Evolutionary conservation across 2,797 vertebrate genomes (phyloP), one percentile per base, ranked within the genome.

Genomic region (Coluber constrictor): DNA sequence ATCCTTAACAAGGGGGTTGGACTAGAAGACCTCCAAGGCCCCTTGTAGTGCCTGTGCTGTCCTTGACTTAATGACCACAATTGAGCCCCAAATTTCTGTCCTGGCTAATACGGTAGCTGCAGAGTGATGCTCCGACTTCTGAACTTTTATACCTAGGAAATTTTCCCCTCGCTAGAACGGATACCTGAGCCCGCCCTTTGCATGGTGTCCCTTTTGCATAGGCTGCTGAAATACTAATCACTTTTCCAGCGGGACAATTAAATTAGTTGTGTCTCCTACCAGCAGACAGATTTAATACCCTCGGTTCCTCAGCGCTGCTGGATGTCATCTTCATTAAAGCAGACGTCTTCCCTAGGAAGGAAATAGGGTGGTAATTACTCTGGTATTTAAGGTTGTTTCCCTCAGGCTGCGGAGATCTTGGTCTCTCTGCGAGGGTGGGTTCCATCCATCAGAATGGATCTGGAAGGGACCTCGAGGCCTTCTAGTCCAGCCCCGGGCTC

Each of bases 131-230:
- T 32, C n/a, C 2, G 6, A 2, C 27, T 63, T 13, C 61, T 63
- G 61, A 63, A 2, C 6, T 74, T 37, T 66, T 74, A 15, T 37
- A 7, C 37, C 66, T 7, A 16, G n/a, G 66, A 37, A 18, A 37
- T 74, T 32, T 74, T 6, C 15, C 66, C 63, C 29, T 70, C 4
- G 1, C 2, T n/a, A 15, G 63, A n/a, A 70, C 15, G 15, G 63
- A 32, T 13, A n/a, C 11, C 13, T 0, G 0, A 32, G 4, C 63
- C 4, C 27, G 8, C 3, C 63, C 63, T 16, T n/a, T 0, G n/a
- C 15, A 5, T 18, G 66, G 63, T n/a, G 66, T 70, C 29, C 12
- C 13, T 70, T 32, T 70, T 2, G 2, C 1, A 5, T 18, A 16
- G 66, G 15, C 2, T 15, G n/a, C n/a, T 70, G 66, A 6, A 70